These are phyloP conservation scores for Megalonaias nervosa DNA, from an alignment of 1,140 invertebrate species.

Conservation along the genomic window DNA sequence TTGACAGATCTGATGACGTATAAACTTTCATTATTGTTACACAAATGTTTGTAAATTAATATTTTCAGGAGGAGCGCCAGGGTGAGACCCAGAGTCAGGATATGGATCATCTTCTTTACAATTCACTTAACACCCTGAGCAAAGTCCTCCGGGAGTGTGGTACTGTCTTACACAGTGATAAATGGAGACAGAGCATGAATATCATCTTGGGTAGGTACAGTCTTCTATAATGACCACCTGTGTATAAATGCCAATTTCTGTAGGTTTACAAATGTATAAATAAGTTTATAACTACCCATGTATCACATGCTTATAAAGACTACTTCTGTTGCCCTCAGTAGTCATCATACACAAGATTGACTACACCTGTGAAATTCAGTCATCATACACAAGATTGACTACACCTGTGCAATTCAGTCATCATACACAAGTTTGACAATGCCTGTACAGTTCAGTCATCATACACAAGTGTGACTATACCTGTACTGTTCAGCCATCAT, in stretches of 20 bases:
- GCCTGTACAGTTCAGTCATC: neutral
- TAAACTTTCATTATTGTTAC: too few species aligned
- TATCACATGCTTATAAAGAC: neutral
- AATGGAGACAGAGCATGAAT: slow-evolving; percentile 70
- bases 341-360: neutral
- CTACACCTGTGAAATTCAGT: neutral
- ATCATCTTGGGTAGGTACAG: slow-evolving; percentile 73
- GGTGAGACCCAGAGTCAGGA: slow-evolving; percentile 61
- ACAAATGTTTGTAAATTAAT: too few species aligned
- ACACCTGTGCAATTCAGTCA: neutral
- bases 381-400: neutral
- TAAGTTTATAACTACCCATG: neutral
- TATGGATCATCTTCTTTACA: slow-evolving; percentile 82
- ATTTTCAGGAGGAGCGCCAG: too few species aligned
- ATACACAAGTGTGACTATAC: neutral
- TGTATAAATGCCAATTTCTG: neutral
- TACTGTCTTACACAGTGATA: slow-evolving; percentile 72
- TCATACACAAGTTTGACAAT: neutral
- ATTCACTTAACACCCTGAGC: slow-evolving; percentile 78
- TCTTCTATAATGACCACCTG: too few species aligned
- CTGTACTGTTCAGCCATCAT: too few species aligned
- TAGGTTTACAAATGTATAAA: neutral
- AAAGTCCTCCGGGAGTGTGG: slow-evolving; percentile 76
- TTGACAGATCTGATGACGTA: too few species aligned
- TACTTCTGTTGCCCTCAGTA: neutral